A percentile compares a stretch with the other conserved stretches of the same genome.
Conservation (phyloP, 2,113 vertebrate genomes). For the Blennius ocellaris region DNA sequence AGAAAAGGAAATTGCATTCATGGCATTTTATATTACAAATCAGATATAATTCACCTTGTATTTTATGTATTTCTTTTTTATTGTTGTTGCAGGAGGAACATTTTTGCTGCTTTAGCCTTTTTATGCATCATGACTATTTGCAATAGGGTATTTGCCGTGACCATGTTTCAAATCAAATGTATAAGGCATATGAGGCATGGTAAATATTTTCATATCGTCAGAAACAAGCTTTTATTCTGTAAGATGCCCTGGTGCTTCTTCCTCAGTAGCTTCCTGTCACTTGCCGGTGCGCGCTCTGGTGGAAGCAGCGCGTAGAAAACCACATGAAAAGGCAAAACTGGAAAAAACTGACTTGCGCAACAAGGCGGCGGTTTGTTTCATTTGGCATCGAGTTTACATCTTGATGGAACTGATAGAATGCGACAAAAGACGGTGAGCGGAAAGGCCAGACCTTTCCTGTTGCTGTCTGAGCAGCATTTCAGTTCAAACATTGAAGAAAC, state of each 20-base stretch:
- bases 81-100: too few relatives aligned
- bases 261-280: fast-evolving
- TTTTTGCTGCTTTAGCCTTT: too few relatives aligned
- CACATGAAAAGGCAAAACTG: not conserved
- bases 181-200: too few relatives aligned
- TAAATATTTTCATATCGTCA: not conserved
- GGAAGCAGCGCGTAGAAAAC: constrained; percentile 6
- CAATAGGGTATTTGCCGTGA: too few relatives aligned
- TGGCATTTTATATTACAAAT: too few relatives aligned
- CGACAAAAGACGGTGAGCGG: constrained; percentile 18
- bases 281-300: constrained; percentile 25
- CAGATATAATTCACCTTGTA: too few relatives aligned
- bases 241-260: not conserved
- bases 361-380: constrained; percentile 34
- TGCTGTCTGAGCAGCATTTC: not conserved
- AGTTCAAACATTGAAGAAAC: not conserved
- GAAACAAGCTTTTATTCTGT: constrained; percentile 42
- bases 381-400: constrained; percentile 15
- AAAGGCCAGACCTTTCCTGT: constrained; percentile 54
- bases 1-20: too few relatives aligned
- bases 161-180: too few relatives aligned
- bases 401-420: constrained; percentile 35
- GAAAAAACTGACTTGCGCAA: constrained; percentile 40
- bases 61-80: too few relatives aligned
- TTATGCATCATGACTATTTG: too few relatives aligned